These are phyloP conservation scores for Lysiphlebus fabarum DNA, from an alignment of 1,140 invertebrate genomes.

Conservation along the genomic window DNA sequence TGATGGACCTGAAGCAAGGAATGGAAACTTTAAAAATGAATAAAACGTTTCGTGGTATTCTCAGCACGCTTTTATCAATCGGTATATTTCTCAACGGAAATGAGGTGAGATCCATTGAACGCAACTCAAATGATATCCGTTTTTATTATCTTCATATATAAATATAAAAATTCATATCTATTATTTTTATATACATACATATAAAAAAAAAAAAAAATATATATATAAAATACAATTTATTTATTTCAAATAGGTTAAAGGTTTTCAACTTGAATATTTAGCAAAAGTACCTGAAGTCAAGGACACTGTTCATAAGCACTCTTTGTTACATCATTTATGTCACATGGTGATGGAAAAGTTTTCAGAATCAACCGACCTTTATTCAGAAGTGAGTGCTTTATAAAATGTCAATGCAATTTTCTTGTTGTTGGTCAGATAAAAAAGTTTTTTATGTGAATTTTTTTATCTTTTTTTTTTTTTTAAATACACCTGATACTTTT, in stretches of 20 bases:
- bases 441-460: background rate
- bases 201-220: background rate
- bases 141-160: slow-evolving; percentile 4
- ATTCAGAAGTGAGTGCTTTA: slow-evolving; percentile 78
- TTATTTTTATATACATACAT: background rate
- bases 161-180: background rate
- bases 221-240: background rate
- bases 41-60: slow-evolving; percentile 91
- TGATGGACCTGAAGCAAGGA: slow-evolving; percentile 97
- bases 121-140: slow-evolving; percentile 12
- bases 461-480: background rate
- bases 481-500: no score
- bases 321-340: slow-evolving; percentile 93
- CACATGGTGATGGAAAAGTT: slow-evolving; percentile 97
- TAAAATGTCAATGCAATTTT: background rate
- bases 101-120: slow-evolving; percentile 63
- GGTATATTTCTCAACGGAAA: slow-evolving; percentile 97
- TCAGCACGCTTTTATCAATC: slow-evolving; percentile 89
- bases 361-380: slow-evolving; percentile 91
- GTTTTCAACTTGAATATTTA: slow-evolving; percentile 97
- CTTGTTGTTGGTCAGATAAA: no score
- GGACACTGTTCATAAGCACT: slow-evolving; percentile 98
- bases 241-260: slow-evolving; percentile 68
- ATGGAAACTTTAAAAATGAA: slow-evolving; percentile 87
- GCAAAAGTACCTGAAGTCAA: slow-evolving; percentile 98